phyloP scores from a whole-genome alignment of 1,140 invertebrate genomes.

The Microvelia longipes region DNA sequence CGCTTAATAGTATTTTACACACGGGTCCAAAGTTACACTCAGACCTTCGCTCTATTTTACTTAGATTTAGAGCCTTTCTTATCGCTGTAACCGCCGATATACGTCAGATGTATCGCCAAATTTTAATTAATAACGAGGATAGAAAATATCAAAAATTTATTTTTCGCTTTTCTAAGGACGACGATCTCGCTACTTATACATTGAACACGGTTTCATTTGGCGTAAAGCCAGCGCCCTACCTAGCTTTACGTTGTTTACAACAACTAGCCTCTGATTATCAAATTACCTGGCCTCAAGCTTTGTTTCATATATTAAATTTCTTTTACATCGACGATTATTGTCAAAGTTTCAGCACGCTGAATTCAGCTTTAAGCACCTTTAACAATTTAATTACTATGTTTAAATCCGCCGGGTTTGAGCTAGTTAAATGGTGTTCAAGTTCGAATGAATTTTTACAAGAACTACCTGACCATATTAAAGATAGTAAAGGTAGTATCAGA shows the following conservation, averaged over 20 bases:
- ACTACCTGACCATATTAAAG: background rate
- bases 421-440: background rate
- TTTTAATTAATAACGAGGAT: background rate
- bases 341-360: background rate
- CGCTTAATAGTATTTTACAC: slow-evolving; percentile 25
- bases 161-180: background rate
- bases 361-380: background rate
- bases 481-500: too few relatives aligned
- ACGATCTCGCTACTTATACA: background rate
- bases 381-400: background rate
- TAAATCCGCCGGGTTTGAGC: background rate
- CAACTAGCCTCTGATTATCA: background rate
- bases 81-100: slow-evolving; percentile 15
- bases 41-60: slow-evolving; percentile 7
- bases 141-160: background rate
- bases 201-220: background rate
- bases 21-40: slow-evolving; percentile 18
- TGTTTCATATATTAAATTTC: background rate
- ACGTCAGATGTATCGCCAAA: background rate
- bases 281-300: background rate
- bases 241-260: background rate
- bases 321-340: background rate
- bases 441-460: background rate
- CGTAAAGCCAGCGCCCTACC: background rate
- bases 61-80: slow-evolving; percentile 10